phyloP scores from a whole-genome alignment of 2,888 invertebrate species.

The Eupithecia centaureata region DNA sequence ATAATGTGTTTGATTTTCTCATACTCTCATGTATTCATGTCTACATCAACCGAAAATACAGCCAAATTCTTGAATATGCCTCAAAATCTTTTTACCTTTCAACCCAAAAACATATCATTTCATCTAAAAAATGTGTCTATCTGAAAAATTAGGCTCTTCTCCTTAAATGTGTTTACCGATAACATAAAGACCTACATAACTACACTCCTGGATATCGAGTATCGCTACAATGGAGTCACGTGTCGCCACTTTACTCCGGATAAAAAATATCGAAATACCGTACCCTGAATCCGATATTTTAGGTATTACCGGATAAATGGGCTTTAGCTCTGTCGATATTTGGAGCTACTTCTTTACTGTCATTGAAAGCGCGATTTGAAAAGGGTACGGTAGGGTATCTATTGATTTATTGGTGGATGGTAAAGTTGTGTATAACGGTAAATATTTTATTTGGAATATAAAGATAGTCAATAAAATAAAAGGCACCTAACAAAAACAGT shows the following conservation, averaged over 20 bases:
- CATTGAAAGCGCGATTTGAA: slow-evolving; percentile 19
- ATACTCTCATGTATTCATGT: no score
- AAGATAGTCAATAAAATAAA: neutral
- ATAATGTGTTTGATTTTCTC: no score
- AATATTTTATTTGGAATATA: slow-evolving; percentile 3
- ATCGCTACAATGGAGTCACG: slow-evolving; percentile 63
- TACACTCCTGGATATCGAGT: slow-evolving; percentile 29
- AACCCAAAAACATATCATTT: neutral
- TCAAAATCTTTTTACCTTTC: neutral
- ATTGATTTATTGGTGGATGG: slow-evolving; percentile 21
- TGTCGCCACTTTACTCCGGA: slow-evolving; percentile 52
- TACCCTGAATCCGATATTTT: slow-evolving; percentile 32
- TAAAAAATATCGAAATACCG: slow-evolving; percentile 35
- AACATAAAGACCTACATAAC: slow-evolving; percentile 10
- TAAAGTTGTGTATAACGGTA: neutral
- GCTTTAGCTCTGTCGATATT: slow-evolving; percentile 31
- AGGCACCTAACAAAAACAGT: neutral
- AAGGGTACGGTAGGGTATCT: slow-evolving; percentile 15
- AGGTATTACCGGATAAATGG: slow-evolving; percentile 32
- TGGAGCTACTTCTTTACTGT: slow-evolving; percentile 27
- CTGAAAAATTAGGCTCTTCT: neutral
- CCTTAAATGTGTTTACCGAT: slow-evolving; percentile 16
- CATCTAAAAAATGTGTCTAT: neutral
- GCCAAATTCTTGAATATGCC: no score
- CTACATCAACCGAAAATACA: no score